Conservation (phyloP, 2,113 vertebrate genomes). For the Gobius niger region DNA sequence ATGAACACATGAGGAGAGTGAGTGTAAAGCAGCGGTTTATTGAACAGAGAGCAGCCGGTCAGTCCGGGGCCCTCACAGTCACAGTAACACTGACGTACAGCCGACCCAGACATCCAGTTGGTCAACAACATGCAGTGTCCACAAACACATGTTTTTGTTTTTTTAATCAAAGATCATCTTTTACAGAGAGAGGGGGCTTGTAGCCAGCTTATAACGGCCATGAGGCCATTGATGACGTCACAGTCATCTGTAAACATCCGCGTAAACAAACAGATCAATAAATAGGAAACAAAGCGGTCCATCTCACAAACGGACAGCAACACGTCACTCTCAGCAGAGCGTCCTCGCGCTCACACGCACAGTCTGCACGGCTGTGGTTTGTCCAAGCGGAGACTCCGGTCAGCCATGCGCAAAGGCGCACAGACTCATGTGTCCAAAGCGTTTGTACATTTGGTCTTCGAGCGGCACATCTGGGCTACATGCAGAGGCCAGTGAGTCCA, state of each 20-base stretch:
- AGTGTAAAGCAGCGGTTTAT: slow-evolving; percentile 54
- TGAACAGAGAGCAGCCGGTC: slow-evolving; percentile 41
- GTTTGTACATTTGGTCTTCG: slow-evolving; percentile 18
- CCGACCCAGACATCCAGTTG: slow-evolving; percentile 61
- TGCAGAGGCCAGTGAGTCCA: slow-evolving; percentile 33
- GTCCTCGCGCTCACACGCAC: too few relatives aligned
- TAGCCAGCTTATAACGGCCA: not conserved
- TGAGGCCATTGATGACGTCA: not conserved
- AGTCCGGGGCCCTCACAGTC: slow-evolving; percentile 44
- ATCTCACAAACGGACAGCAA: too few relatives aligned
- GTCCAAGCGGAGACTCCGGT: not conserved
- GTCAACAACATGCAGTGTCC: slow-evolving; percentile 67
- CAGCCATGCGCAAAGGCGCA: not conserved
- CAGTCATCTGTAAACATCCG: too few relatives aligned
- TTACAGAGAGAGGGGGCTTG: not conserved
- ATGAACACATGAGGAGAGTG: too few relatives aligned
- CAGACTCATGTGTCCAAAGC: not conserved
- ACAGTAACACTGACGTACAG: slow-evolving; percentile 41
- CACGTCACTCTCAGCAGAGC: too few relatives aligned
- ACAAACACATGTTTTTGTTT: slow-evolving; percentile 29
- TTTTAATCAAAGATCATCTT: not conserved
- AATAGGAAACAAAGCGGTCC: too few relatives aligned
- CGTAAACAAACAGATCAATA: too few relatives aligned
- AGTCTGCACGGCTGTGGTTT: not conserved
- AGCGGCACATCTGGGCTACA: slow-evolving; percentile 39